Percentiles rank a stretch among this genome's conserved stretches.
Conservation (phyloP, 2,888 invertebrate species). For the Protonemura montana region DNA sequence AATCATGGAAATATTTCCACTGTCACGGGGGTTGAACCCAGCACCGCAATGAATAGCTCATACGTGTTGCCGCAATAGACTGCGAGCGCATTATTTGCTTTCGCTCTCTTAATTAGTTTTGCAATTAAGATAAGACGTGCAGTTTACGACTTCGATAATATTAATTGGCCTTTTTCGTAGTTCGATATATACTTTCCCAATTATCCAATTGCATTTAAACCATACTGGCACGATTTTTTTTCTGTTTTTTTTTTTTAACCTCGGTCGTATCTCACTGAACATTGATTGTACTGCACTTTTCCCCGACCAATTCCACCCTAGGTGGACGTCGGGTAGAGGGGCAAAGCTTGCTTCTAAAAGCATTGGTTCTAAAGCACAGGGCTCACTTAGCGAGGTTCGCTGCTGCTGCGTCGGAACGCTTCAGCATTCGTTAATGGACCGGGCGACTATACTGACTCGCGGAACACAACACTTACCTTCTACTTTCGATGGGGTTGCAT, state of each 20-base stretch:
- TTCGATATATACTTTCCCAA: neutral
- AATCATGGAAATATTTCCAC: neutral
- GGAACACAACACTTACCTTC: neutral
- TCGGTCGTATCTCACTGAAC: neutral
- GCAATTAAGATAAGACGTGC: conserved; percentile 12
- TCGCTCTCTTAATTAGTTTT: neutral
- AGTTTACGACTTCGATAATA: neutral
- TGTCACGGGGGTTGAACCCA: neutral
- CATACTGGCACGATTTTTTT: neutral
- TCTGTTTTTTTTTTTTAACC: neutral
- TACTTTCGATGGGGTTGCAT: neutral
- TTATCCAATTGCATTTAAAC: neutral
- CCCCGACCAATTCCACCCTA: neutral
- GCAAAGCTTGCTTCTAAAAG: neutral
- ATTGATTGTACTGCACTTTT: neutral
- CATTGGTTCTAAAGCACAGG: neutral
- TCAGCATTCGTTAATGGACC: conserved; percentile 1
- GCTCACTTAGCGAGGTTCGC: neutral
- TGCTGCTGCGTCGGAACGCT: neutral
- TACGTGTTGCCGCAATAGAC: neutral
- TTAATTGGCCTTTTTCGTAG: neutral
- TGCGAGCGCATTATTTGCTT: neutral
- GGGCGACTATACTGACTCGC: neutral
- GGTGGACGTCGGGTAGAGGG: neutral
- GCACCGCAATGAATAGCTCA: neutral